Evolutionary conservation across 2,797 vertebrate genomes (phyloP).

Genomic region (Hirundo rustica): DNA sequence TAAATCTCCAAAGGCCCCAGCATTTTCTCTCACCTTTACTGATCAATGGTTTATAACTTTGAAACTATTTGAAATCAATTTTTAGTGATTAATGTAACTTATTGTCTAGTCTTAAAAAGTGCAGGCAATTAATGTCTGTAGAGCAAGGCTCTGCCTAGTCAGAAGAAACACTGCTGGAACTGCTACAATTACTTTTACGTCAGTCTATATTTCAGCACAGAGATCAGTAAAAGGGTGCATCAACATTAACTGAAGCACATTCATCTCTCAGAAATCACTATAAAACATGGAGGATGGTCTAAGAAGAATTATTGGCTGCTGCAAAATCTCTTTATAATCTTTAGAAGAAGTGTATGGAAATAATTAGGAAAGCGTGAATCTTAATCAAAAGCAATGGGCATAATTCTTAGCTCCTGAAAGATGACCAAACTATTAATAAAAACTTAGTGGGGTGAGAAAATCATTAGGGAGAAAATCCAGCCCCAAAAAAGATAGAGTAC

Average conservation of each 20-base stretch:
- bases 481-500: background rate
- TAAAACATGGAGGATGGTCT: background rate
- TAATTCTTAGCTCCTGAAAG: background rate
- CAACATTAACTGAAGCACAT: background rate
- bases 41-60: constrained; percentile 24
- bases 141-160: background rate
- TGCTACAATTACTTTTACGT: background rate
- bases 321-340: background rate
- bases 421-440: background rate
- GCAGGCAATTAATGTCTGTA: background rate
- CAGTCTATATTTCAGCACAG: background rate
- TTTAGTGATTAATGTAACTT: constrained; percentile 25
- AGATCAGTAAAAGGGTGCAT: background rate
- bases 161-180: background rate
- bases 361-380: background rate
- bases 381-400: background rate
- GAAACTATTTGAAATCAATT: constrained; percentile 20
- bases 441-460: background rate
- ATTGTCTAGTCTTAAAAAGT: background rate
- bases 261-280: background rate
- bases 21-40: constrained; percentile 25
- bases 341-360: background rate
- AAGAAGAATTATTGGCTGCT: constrained; percentile 1
- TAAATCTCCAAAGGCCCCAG: background rate
- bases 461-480: background rate